Percentiles rank a stretch among this genome's conserved stretches.
Conservation (phyloP, 2,888 invertebrate species). For the Gibbula magus region DNA sequence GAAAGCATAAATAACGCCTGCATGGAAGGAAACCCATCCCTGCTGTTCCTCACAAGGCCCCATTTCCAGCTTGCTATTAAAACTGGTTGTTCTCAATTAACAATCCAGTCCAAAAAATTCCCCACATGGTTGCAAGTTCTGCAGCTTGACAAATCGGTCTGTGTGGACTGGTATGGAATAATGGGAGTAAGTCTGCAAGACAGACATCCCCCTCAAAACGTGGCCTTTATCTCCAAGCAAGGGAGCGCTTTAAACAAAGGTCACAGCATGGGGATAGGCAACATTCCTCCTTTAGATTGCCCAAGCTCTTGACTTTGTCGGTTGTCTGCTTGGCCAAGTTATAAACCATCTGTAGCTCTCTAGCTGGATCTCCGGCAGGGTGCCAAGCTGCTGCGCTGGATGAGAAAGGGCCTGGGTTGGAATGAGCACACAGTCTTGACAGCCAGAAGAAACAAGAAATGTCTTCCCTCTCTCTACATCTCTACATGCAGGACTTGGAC, state of each 20-base stretch:
- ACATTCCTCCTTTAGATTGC: constrained; percentile 24
- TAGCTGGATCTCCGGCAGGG: not conserved
- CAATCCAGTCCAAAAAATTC: not conserved
- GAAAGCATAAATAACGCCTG: too few relatives aligned
- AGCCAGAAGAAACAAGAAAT: not conserved
- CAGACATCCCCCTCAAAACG: not conserved
- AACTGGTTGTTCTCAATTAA: constrained; percentile 21
- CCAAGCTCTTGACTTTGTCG: constrained; percentile 25
- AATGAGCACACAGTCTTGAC: not conserved
- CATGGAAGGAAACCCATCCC: not conserved
- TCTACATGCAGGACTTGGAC: too few relatives aligned
- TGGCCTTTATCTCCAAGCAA: constrained; percentile 18
- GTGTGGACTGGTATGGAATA: not conserved
- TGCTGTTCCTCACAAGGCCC: not conserved
- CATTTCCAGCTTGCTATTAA: constrained; percentile 18
- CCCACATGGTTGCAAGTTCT: constrained; percentile 9
- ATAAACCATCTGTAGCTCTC: constrained; percentile 15
- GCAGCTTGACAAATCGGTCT: constrained; percentile 20
- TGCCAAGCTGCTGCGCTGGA: not conserved
- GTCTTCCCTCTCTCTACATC: not conserved
- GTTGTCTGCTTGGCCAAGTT: constrained; percentile 13
- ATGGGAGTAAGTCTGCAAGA: constrained; percentile 8
- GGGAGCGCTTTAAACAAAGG: constrained; percentile 23
- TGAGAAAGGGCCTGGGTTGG: not conserved
- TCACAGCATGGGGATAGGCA: constrained; percentile 15